These are phyloP conservation scores for Mactra quadrangularis DNA, from an alignment of 1,140 invertebrate genomes.

Conservation along the genomic window DNA sequence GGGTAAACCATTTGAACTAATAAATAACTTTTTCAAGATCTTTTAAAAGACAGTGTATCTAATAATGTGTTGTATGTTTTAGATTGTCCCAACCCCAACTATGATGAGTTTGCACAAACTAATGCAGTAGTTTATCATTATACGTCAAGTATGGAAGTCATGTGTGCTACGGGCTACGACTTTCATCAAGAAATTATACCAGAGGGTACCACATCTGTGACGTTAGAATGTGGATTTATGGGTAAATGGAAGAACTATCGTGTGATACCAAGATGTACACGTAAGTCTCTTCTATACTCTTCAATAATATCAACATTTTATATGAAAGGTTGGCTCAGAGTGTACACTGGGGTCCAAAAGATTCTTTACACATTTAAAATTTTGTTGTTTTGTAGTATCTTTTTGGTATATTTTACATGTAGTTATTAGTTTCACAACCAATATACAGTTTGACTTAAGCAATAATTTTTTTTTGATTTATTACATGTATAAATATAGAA, in stretches of 20 bases:
- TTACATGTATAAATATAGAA: no score
- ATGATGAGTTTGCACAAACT: constrained; percentile 20
- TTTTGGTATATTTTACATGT: no score
- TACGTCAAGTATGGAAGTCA: not conserved
- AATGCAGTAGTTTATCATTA: not conserved
- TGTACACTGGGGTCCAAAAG: no score
- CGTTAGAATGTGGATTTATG: constrained; percentile 16
- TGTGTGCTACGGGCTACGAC: constrained; percentile 25
- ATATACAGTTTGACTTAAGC: no score
- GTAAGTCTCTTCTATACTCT: constrained; percentile 9
- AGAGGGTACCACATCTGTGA: not conserved
- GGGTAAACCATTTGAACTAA: no score
- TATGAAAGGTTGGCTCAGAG: not conserved
- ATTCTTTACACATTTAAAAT: no score
- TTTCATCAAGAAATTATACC: constrained; percentile 33
- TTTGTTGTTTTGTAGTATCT: no score
- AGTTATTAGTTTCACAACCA: no score
- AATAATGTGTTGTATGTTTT: no score
- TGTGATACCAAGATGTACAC: constrained; percentile 45
- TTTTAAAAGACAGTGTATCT: no score
- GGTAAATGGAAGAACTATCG: constrained; percentile 34
- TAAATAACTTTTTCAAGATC: no score
- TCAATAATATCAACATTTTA: not conserved
- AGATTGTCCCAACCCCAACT: constrained; percentile 52
- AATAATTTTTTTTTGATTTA: no score